Percentiles rank a stretch among this genome's conserved stretches.
Conservation (phyloP, 2,113 vertebrate species). For the Coreoperca whiteheadi region DNA sequence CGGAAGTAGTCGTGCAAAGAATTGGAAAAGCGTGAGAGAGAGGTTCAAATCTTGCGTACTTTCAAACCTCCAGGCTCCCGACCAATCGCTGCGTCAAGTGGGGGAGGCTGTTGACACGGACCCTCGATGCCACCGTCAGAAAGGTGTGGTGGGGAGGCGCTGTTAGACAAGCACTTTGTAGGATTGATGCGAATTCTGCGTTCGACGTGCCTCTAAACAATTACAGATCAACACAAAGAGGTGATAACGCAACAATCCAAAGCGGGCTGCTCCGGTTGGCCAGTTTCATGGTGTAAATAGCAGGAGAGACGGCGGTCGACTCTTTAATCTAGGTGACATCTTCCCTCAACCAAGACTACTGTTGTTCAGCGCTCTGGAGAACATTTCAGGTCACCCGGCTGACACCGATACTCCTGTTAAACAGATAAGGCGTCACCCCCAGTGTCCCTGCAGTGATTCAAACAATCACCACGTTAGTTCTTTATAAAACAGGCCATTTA, state of each 20-base stretch:
- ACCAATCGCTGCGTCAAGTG: too few species aligned
- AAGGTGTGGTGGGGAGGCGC: too few species aligned
- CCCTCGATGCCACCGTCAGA: too few species aligned
- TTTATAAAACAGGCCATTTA: neutral
- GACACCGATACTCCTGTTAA: neutral
- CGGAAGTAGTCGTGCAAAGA: too few species aligned
- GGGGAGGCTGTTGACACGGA: too few species aligned
- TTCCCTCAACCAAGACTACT: neutral
- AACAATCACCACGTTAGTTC: neutral
- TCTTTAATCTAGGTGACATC: neutral
- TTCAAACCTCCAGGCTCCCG: too few species aligned
- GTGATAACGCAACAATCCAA: neutral
- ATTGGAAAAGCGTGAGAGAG: too few species aligned
- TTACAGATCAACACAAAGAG: neutral
- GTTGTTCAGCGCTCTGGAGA: slow-evolving; percentile 49
- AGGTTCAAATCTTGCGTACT: too few species aligned
- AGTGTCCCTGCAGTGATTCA: neutral
- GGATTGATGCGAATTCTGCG: neutral
- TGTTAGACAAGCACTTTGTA: neutral
- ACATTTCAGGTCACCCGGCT: slow-evolving; percentile 40
- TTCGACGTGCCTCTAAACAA: neutral
- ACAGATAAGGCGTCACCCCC: slow-evolving; percentile 27
- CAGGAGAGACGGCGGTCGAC: neutral
- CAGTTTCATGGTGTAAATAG: neutral
- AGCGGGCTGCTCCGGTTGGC: neutral